Evolutionary conservation across 53 echinoderm and acorn worm genomes (phyloP), one percentile per base, ranked within the genome.

Genomic region (Luidia sarsii): DNA sequence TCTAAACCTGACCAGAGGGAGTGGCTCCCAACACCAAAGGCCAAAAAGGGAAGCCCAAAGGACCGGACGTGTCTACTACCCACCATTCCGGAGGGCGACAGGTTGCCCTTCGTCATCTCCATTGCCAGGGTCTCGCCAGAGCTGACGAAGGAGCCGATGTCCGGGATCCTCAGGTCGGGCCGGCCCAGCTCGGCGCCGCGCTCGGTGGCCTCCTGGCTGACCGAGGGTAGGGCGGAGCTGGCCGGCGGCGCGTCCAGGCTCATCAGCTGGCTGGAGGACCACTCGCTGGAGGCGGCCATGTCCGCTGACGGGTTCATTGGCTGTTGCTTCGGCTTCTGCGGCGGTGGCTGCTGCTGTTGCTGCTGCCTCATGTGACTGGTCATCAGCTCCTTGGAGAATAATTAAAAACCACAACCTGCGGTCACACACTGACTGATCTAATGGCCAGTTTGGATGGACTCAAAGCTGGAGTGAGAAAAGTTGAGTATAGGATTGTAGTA

Each of bases 261-360:
- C 64, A 81, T 71, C 45, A 81, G 64, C 48, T 82, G 82, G 24
- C 65, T 46, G 0, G 65, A 39, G 5, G 87, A 33, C 71, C 81
- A 82, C 28, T 73, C 81, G 1, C 62, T 62, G 45, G 87, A 64
- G 19, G 81, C 37, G 0, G 87, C 72, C 4, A 82, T 72, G 82
- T 87, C 87, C 16, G 82, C 53, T 14, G 87, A 72, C 45, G 65
- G 72, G 87, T 72, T 82, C 33, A 73, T 33, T 51, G 81, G 87
- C 54, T 53, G 54, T 10, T n/a, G n/a, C n/a, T n/a, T n/a, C n/a
- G n/a, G n/a, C n/a, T n/a, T n/a, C n/a, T n/a, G n/a, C n/a, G n/a
- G n/a, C n/a, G 30, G 70, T 23, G 50, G 68, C 34, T 70, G 70
- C 31, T 68, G 68, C 28, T 20, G 50, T 13, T 70, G 70, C 35